Percentiles rank a stretch among this genome's conserved stretches.
These are phyloP conservation scores for Coregonus clupeaformis DNA, from an alignment of 2,113 vertebrate genomes.

Conservation along the genomic window DNA sequence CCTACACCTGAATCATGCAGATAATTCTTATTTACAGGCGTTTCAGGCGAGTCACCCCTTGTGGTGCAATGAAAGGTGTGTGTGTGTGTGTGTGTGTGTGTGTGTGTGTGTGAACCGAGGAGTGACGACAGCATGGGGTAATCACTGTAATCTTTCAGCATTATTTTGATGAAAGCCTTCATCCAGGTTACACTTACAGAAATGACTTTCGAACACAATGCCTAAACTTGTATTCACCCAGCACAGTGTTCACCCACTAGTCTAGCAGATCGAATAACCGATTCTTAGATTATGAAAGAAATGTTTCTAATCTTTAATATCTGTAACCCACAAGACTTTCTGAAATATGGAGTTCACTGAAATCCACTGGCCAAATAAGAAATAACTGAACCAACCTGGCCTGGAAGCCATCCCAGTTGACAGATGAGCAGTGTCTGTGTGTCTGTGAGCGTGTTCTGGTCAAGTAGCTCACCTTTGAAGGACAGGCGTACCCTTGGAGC, in stretches of 20 bases:
- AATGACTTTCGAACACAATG: conserved; percentile 3
- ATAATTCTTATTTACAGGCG: too few species aligned
- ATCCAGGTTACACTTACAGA: conserved; percentile 15
- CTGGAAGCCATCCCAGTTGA: neutral
- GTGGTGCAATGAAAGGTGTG: neutral
- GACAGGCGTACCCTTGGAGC: conserved; percentile 74
- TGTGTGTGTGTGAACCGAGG: neutral
- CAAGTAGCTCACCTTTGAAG: conserved; percentile 74
- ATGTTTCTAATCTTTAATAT: too few species aligned
- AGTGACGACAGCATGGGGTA: conserved; percentile 36
- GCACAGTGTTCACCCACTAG: neutral
- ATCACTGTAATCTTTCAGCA: conserved; percentile 59
- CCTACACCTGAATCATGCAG: too few species aligned
- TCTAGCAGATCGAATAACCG: neutral
- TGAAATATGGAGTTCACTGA: neutral
- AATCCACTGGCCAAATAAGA: conserved; percentile 16
- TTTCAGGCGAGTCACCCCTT: too few species aligned
- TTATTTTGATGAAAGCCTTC: conserved; percentile 58
- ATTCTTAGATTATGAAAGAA: too few species aligned
- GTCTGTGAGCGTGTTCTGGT: conserved; percentile 2
- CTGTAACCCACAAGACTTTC: neutral
- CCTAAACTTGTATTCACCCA: conserved; percentile 9
- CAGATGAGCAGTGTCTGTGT: conserved; percentile 28
- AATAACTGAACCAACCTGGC: neutral
- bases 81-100: conserved; percentile 2